phyloP scores from a whole-genome alignment of 2,797 vertebrate genomes.

The Gambelia wislizenii region DNA sequence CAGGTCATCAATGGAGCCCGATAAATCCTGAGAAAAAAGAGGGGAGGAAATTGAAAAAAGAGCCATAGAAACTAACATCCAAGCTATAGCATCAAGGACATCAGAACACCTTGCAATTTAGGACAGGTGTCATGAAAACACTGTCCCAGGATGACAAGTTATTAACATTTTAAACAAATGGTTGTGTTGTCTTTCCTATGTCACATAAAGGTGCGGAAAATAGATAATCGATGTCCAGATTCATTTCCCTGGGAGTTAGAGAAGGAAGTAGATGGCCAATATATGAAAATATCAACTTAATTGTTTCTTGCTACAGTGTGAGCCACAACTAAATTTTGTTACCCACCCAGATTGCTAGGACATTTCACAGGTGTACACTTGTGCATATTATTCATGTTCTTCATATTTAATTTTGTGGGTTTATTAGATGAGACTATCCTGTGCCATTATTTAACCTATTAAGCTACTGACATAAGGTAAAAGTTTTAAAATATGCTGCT shows the following conservation, averaged over 20 bases:
- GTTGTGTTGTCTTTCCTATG: neutral
- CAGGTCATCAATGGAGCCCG: conserved; percentile 95
- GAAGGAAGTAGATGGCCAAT: neutral
- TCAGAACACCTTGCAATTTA: conserved; percentile 38
- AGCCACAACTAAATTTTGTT: neutral
- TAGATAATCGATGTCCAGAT: neutral
- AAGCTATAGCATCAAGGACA: neutral
- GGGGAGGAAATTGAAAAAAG: neutral
- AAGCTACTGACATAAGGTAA: neutral
- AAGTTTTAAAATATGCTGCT: conserved; percentile 17
- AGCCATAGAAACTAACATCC: neutral
- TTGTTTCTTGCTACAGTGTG: conserved; percentile 2
- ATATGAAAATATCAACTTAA: neutral
- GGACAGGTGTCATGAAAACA: neutral
- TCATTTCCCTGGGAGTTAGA: neutral
- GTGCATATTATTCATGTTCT: conserved; percentile 5
- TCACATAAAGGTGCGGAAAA: neutral
- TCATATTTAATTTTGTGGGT: conserved; percentile 3
- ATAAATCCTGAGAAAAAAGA: conserved; percentile 87
- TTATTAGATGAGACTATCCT: conserved; percentile 16
- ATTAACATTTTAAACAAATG: conserved; percentile 8
- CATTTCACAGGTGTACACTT: conserved; percentile 8
- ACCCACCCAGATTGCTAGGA: neutral
- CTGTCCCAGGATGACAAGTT: neutral
- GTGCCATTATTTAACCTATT: conserved; percentile 18